Evolutionary conservation across 2,113 vertebrate genomes (phyloP).

Genomic region (Oryzias woworae): DNA sequence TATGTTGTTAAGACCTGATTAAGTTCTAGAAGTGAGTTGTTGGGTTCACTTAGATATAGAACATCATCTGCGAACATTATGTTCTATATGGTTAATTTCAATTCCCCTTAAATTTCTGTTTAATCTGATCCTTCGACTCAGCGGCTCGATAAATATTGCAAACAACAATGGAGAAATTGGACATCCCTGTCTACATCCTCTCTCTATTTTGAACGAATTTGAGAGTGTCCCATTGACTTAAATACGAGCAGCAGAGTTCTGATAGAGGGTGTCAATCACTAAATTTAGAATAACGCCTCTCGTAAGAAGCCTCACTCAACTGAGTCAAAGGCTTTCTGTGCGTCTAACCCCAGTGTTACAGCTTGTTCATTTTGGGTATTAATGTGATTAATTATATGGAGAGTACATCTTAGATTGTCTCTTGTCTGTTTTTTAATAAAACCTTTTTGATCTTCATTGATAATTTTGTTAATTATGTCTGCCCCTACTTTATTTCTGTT

Average conservation of each 20-base stretch:
- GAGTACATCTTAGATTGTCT: slow-evolving; percentile 3
- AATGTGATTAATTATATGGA: neutral
- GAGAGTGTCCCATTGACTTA: neutral
- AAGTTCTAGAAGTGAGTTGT: neutral
- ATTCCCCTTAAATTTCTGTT: neutral
- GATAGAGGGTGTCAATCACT: neutral
- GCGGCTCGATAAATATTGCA: slow-evolving; percentile 2
- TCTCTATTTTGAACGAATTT: neutral
- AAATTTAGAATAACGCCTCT: neutral
- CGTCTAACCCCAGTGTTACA: neutral
- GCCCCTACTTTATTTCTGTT: neutral
- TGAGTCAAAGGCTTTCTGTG: slow-evolving; percentile 5
- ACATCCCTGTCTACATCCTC: neutral
- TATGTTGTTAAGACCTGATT: neutral
- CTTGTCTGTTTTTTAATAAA: neutral
- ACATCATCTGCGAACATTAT: neutral
- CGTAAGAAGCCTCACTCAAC: neutral
- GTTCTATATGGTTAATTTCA: neutral
- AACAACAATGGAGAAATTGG: neutral
- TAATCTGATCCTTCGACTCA: neutral
- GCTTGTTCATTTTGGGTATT: neutral
- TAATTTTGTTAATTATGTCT: neutral
- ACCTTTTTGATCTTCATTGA: neutral
- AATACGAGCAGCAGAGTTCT: neutral
- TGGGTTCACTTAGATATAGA: neutral